A percentile compares a stretch with the other conserved stretches of the same genome.
Evolutionary conservation across 2,888 invertebrate species (phyloP).

Genomic region (Thereva nobilitata): DNA sequence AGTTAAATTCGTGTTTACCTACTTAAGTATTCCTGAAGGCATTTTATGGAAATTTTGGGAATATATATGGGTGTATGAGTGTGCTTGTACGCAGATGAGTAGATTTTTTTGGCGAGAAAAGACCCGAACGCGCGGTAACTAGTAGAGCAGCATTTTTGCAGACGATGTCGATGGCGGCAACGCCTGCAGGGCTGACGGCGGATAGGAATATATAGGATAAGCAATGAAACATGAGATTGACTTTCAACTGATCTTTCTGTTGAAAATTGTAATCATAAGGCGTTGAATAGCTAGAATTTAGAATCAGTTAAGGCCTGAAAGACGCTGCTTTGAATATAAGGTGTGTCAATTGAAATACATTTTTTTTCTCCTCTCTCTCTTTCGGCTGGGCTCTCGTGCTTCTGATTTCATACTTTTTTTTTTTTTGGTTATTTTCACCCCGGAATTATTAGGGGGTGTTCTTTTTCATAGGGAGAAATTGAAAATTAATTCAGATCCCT

Average conservation of each 20-base stretch:
- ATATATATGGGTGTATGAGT: slow-evolving; percentile 14
- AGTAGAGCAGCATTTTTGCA: neutral
- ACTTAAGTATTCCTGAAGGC: slow-evolving; percentile 34
- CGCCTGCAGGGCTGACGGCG: neutral
- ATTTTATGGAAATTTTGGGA: slow-evolving; percentile 27
- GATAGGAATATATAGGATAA: slow-evolving; percentile 9
- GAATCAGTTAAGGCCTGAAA: slow-evolving; percentile 11
- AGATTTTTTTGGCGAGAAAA: slow-evolving; percentile 1
- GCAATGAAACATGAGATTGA: slow-evolving; percentile 32
- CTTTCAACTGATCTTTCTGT: slow-evolving; percentile 29
- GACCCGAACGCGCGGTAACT: neutral
- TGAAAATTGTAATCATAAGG: slow-evolving; percentile 28
- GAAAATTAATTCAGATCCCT: too few species aligned
- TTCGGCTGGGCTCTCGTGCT: too few species aligned
- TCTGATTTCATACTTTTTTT: too few species aligned
- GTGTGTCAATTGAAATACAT: slow-evolving; percentile 9
- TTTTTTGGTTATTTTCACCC: too few species aligned
- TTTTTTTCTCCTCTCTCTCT: too few species aligned
- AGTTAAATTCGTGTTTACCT: slow-evolving; percentile 34
- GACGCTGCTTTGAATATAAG: slow-evolving; percentile 9
- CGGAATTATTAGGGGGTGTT: too few species aligned
- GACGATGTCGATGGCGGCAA: neutral
- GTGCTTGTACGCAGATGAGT: neutral
- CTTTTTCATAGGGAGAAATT: too few species aligned
- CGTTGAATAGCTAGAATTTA: slow-evolving; percentile 25